A percentile compares a stretch with the other conserved stretches of the same genome.
phyloP scores from a whole-genome alignment of 92 coral and sea anemone species.

The Phenganax marumi region DNA sequence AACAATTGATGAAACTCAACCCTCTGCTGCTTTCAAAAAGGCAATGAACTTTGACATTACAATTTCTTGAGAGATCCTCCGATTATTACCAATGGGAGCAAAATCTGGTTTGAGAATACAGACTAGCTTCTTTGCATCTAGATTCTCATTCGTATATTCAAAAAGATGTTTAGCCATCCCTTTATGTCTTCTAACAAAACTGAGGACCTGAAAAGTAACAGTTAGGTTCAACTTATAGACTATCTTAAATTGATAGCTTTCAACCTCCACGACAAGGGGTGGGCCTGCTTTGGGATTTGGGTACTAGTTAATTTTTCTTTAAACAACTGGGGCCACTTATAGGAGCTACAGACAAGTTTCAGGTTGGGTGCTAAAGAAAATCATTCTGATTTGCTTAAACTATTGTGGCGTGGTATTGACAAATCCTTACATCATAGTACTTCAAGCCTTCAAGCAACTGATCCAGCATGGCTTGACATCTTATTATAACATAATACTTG shows the following conservation, averaged over 20 bases:
- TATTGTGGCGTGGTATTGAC: too few species aligned
- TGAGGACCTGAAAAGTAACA: background rate
- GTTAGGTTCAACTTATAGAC: too few species aligned
- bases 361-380: too few species aligned
- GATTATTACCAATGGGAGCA: conserved; percentile 54
- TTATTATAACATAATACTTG: conserved; percentile 43
- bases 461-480: conserved; percentile 60
- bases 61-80: conserved; percentile 53
- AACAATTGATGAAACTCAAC: conserved; percentile 10
- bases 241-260: too few species aligned
- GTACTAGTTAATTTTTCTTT: too few species aligned
- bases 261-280: too few species aligned
- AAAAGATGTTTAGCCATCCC: conserved; percentile 42
- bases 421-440: conserved; percentile 15
- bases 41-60: conserved; percentile 57
- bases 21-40: conserved; percentile 51
- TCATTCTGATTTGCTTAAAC: too few species aligned
- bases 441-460: conserved; percentile 27
- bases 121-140: conserved; percentile 42
- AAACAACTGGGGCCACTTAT: too few species aligned
- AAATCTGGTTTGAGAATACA: conserved; percentile 51
- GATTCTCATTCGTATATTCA: conserved; percentile 29
- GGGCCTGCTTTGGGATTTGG: background rate
- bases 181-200: background rate
- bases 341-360: too few species aligned